Base-by-base conservation (phyloP, 2,888 invertebrate species). In the Lepidocyrtinus sp. region DNA sequence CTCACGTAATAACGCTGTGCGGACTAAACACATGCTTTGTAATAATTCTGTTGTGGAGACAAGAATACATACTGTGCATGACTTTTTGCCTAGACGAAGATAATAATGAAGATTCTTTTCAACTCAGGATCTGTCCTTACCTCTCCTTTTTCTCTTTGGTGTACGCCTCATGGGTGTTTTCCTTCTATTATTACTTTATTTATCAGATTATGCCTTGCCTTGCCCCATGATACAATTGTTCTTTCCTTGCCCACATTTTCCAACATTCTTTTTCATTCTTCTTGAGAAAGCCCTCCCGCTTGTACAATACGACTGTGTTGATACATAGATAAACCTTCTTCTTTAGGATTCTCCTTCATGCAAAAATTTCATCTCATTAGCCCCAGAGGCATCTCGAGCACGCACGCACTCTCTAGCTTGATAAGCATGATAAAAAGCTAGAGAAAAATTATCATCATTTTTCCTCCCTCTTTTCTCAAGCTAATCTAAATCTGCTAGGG, bases 301-400 rank as follows among this genome's bases (percentile, higher is more conserved):
- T 26, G 17, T 2, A 50, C 50, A 36, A 36, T 50, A 15, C 12
- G 5, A 50, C 2, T 50, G n/a, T n/a, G n/a, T n/a, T n/a, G n/a
- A n/a, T n/a, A n/a, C n/a, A n/a, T n/a, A n/a, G n/a, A n/a, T n/a
- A n/a, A n/a, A n/a, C n/a, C n/a, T n/a, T n/a, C n/a, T n/a, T n/a
- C n/a, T n/a, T n/a, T n/a, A n/a, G 7, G 68, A 61, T 9, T 65
- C 65, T 24, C 61, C 24, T n/a, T n/a, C n/a, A n/a, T n/a, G n/a
- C n/a, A n/a, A n/a, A n/a, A n/a, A 69, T 46, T 63, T 77, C 63
- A 69, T 84, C 85, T 85, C 86, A 86, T 86, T 86, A 86, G 86
- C 82, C 77, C 80, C 81, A 69, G 65, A 76, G 78, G 73, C 78
- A 81, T 74, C 68, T 72, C 76, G 59, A 65, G 69, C 61, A 76